Conservation (phyloP, 2,113 vertebrate species). For the Urocynchramus pylzowi region DNA sequence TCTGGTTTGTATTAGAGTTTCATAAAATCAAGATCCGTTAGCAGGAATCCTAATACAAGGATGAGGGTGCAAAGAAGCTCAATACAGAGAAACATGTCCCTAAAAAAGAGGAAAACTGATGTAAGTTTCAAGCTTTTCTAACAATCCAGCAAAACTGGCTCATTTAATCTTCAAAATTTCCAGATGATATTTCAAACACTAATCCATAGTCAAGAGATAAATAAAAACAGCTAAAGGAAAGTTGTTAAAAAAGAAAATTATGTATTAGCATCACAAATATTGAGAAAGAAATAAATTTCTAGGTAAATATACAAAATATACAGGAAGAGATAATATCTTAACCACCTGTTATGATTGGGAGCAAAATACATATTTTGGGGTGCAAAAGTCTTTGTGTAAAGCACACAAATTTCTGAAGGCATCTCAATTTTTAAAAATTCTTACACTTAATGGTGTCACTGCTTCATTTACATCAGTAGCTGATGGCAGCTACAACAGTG, state of each 20-base stretch:
- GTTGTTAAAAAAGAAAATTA: background rate
- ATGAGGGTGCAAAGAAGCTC: background rate
- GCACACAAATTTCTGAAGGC: background rate
- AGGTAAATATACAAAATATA: background rate
- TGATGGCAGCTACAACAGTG: background rate
- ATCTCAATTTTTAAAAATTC: background rate
- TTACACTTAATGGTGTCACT: background rate
- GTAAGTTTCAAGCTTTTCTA: background rate
- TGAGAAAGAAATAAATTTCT: background rate
- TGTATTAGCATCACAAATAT: background rate
- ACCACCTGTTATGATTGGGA: background rate
- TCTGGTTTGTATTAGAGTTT: background rate
- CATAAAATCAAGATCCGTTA: background rate
- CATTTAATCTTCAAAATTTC: background rate
- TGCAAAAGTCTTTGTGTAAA: background rate
- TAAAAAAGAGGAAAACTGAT: background rate
- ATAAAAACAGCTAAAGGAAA: background rate
- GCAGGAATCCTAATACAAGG: background rate
- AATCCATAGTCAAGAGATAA: background rate
- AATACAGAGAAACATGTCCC: background rate
- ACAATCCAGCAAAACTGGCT: background rate
- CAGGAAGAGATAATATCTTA: background rate
- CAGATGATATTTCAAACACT: background rate
- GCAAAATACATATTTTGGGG: background rate
- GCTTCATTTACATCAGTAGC: background rate